phyloP scores from a whole-genome alignment of 2,113 vertebrate species.

The Eptesicus fuscus region DNA sequence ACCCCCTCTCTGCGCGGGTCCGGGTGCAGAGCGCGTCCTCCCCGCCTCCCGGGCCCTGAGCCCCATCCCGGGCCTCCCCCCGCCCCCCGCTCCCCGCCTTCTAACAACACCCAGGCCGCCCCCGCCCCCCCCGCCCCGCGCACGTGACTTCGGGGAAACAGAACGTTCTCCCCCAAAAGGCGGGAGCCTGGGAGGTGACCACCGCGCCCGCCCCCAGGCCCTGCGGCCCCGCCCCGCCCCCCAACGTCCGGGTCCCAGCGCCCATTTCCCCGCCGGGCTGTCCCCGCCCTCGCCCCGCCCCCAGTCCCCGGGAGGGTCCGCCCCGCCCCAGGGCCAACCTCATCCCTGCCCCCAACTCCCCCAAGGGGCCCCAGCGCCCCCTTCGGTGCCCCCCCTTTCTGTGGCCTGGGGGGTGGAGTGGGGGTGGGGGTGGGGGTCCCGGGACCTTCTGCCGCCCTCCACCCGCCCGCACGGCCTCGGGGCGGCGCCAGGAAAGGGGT shows the following conservation, averaged over 20 bases:
- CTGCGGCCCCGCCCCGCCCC: no score
- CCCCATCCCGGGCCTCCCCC: no score
- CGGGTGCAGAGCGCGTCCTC: neutral
- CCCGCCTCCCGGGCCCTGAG: no score
- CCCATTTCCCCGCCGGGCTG: no score
- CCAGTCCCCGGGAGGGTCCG: accelerated
- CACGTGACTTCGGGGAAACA: neutral
- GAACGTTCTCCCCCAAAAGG: no score
- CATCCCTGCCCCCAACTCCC: accelerated
- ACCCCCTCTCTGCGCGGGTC: neutral
- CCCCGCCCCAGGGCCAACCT: no score
- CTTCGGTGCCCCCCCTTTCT: neutral
- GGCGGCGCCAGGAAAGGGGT: neutral
- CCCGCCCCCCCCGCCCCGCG: accelerated
- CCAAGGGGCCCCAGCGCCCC: neutral
- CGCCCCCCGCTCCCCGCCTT: neutral
- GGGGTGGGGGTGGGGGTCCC: neutral
- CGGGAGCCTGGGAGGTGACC: no score
- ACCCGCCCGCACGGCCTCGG: no score
- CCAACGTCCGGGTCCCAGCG: no score
- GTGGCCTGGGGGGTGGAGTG: neutral
- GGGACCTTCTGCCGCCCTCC: no score
- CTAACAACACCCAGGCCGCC: neutral
- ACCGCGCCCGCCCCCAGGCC: neutral
- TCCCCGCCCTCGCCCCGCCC: accelerated